Evolutionary conservation across 2,113 vertebrate genomes (phyloP).

Genomic region (Nyctibius bracteatus): DNA sequence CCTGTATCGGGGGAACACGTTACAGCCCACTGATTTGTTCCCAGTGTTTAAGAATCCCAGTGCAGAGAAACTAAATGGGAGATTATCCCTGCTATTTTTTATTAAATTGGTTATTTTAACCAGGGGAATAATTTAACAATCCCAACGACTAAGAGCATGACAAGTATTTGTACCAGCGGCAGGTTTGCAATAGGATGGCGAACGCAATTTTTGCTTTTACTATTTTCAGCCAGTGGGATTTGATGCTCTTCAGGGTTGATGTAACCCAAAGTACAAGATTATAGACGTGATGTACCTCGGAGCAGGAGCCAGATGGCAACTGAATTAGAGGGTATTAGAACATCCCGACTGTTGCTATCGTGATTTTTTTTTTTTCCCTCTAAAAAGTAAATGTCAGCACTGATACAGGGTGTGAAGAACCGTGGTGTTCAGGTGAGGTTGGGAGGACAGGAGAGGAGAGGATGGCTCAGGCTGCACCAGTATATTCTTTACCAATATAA

Average conservation of each 20-base stretch:
- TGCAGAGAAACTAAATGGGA: neutral
- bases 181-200: neutral
- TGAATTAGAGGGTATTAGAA: neutral
- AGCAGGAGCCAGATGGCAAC: neutral
- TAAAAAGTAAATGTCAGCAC: neutral
- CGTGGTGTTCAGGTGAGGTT: neutral
- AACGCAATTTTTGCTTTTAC: neutral
- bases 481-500: neutral
- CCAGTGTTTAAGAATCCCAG: neutral
- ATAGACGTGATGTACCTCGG: rapidly evolving
- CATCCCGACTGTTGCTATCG: neutral
- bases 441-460: neutral
- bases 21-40: neutral
- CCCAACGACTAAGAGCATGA: neutral
- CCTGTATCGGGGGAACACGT: neutral
- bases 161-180: neutral
- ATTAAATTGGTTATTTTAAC: neutral
- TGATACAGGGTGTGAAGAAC: neutral
- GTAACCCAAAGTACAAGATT: neutral
- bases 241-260: neutral
- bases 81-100: neutral
- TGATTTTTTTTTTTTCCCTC: neutral
- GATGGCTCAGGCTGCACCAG: too few relatives aligned
- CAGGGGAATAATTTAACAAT: neutral
- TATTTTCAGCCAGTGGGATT: neutral